These are phyloP conservation scores for Coremacera marginata DNA, from an alignment of 2,888 invertebrate genomes.

Conservation along the genomic window DNA sequence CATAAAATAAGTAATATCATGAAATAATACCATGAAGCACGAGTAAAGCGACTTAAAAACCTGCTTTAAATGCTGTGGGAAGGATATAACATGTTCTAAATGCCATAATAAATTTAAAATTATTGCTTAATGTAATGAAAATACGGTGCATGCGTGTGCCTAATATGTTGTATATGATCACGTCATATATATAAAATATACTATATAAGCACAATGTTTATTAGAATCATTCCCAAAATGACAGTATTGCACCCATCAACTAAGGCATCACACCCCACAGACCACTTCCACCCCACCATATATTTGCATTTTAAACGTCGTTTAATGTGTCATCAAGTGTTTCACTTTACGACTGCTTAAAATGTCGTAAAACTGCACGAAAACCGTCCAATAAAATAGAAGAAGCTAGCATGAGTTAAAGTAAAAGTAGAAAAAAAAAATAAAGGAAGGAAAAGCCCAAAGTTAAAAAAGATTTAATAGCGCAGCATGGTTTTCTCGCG, in stretches of 20 bases:
- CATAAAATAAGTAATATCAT: too few relatives aligned
- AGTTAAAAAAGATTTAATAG: slow-evolving; percentile 59
- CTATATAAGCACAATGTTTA: neutral
- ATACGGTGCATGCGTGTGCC: neutral
- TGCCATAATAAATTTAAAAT: neutral
- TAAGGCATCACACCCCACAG: too few relatives aligned
- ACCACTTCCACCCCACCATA: slow-evolving; percentile 37
- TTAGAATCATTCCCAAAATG: neutral
- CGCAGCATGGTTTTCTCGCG: slow-evolving; percentile 60
- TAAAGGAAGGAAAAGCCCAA: slow-evolving; percentile 7
- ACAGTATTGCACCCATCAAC: too few relatives aligned
- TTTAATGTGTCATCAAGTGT: slow-evolving; percentile 67
- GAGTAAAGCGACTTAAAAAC: too few relatives aligned
- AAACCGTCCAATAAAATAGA: slow-evolving; percentile 55
- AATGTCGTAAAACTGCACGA: slow-evolving; percentile 61
- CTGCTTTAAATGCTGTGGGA: neutral
- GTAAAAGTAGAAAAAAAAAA: slow-evolving; percentile 2
- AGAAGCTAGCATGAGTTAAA: slow-evolving; percentile 32
- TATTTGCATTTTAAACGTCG: slow-evolving; percentile 63
- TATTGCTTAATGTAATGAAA: neutral
- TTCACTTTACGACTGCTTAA: slow-evolving; percentile 67
- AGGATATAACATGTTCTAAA: neutral
- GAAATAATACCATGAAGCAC: too few relatives aligned
- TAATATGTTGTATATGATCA: neutral
- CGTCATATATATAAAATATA: neutral